phyloP scores from a whole-genome alignment of 2,888 invertebrate species.

The Dusona sp. region DNA sequence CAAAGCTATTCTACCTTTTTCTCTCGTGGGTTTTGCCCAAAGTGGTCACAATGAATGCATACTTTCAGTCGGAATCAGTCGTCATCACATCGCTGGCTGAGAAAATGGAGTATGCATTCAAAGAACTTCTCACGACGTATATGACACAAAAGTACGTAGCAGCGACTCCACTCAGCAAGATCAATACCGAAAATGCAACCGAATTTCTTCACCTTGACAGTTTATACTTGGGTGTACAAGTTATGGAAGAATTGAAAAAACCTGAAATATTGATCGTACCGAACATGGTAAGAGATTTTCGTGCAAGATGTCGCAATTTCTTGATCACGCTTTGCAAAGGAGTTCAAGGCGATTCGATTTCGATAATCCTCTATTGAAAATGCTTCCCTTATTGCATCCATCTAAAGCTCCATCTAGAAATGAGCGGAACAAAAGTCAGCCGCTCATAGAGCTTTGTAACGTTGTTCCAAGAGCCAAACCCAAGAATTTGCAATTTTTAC shows the following conservation, averaged over 20 bases:
- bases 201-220: slow-evolving; percentile 11
- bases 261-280: slow-evolving; percentile 11
- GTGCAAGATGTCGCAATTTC: slow-evolving; percentile 13
- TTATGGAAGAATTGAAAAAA: slow-evolving; percentile 26
- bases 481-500: background rate
- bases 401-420: background rate
- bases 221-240: slow-evolving; percentile 19
- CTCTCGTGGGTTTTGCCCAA: slow-evolving; percentile 24
- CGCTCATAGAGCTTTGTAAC: slow-evolving; percentile 9
- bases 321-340: slow-evolving; percentile 12
- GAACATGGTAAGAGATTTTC: slow-evolving; percentile 15
- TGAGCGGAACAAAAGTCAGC: slow-evolving; percentile 16
- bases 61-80: slow-evolving; percentile 10
- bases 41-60: slow-evolving; percentile 17
- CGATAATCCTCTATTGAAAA: slow-evolving; percentile 6
- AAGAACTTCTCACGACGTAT: slow-evolving; percentile 19
- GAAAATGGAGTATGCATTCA: slow-evolving; percentile 22
- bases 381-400: slow-evolving; percentile 27
- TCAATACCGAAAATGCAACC: slow-evolving; percentile 13
- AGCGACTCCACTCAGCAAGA: slow-evolving; percentile 15
- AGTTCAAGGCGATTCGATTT: slow-evolving; percentile 24
- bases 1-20: slow-evolving; percentile 10
- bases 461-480: slow-evolving; percentile 8
- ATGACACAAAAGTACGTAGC: slow-evolving; percentile 17
- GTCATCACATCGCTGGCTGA: slow-evolving; percentile 30